Conservation (phyloP, 2,888 invertebrate species). For the Epirrita christyi region DNA sequence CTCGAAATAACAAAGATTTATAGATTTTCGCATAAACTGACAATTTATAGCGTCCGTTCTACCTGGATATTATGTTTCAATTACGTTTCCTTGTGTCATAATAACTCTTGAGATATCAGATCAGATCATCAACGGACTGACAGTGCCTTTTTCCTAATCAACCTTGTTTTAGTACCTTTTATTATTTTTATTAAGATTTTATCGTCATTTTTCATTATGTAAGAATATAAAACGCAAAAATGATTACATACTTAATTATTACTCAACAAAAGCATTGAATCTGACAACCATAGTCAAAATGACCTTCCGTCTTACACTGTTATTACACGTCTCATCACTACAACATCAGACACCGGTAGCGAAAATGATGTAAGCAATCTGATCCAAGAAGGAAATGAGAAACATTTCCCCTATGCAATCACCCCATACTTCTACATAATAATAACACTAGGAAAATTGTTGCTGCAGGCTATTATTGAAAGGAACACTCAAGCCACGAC, state of each 20-base stretch:
- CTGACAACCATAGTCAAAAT: constrained; percentile 8
- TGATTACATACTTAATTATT: not conserved
- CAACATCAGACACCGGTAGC: constrained; percentile 44
- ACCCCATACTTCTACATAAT: constrained; percentile 47
- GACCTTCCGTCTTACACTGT: constrained; percentile 23
- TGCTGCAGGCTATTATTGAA: constrained; percentile 68
- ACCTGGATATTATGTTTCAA: constrained; percentile 26
- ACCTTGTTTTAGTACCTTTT: constrained; percentile 4
- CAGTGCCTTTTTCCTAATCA: constrained; percentile 7
- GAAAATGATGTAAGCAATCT: constrained; percentile 52
- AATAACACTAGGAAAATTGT: constrained; percentile 76
- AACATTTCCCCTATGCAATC: constrained; percentile 56
- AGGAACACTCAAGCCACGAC: constrained; percentile 60
- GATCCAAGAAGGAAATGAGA: constrained; percentile 62
- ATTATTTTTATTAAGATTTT: constrained; percentile 7
- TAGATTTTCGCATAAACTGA: constrained; percentile 12
- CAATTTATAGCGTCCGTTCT: constrained; percentile 20
- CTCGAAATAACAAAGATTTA: constrained; percentile 11
- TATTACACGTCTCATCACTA: constrained; percentile 40
- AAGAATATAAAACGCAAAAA: not conserved
- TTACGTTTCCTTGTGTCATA: constrained; percentile 12
- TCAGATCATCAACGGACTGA: constrained; percentile 14
- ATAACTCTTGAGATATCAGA: constrained; percentile 23
- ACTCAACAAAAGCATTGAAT: too few relatives aligned
- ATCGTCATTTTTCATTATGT: not conserved